phyloP scores from a whole-genome alignment of 2,888 invertebrate genomes.

The Neuroscelio doddi region DNA sequence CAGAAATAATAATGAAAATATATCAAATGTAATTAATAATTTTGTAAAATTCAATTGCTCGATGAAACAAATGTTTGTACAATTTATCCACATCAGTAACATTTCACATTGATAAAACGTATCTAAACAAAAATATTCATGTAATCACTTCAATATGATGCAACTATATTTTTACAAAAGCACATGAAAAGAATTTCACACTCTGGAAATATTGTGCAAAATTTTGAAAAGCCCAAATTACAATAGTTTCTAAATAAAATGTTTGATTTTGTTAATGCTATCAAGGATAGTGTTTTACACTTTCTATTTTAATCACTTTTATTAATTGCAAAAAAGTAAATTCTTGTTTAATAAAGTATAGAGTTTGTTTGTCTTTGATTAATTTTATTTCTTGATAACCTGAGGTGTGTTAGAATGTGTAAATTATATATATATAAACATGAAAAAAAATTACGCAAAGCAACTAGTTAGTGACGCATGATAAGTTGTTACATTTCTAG shows the following conservation, averaged over 20 bases:
- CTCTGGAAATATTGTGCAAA: too few species aligned
- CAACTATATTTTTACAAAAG: neutral
- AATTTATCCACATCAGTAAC: neutral
- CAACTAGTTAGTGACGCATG: constrained; percentile 2
- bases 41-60: too few species aligned
- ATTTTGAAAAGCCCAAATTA: neutral
- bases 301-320: too few species aligned
- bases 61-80: neutral
- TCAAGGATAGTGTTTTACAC: too few species aligned
- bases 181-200: neutral
- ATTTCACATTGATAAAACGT: neutral
- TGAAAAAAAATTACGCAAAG: constrained; percentile 20
- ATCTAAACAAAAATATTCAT: neutral
- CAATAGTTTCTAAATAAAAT: too few species aligned
- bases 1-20: too few species aligned
- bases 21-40: neutral
- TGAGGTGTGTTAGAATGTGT: neutral
- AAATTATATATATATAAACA: neutral
- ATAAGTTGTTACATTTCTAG: neutral
- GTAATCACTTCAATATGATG: neutral
- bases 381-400: constrained; percentile 1
- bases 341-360: neutral
- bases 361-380: constrained; percentile 3
- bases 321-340: neutral
- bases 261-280: too few species aligned